Evolutionary conservation across 2,888 invertebrate species (phyloP), one percentile per base, ranked within the genome.

Genomic region (Eumacrocentrus americanus): DNA sequence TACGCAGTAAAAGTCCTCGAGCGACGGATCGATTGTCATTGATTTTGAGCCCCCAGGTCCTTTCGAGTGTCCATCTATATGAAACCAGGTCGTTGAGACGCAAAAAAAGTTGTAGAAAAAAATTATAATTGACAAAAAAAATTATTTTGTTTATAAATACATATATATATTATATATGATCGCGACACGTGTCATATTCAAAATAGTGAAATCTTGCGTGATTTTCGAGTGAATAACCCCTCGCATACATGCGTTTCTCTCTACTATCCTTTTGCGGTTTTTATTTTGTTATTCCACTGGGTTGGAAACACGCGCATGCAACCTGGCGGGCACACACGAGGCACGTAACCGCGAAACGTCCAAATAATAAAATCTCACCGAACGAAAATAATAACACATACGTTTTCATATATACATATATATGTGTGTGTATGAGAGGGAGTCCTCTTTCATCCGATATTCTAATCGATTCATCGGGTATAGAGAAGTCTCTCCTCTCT

Each of bases 391-490:
- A 60, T 55, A 58, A 60, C 54, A 42, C 14, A 54, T 47, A 37
- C 16, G 9, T 3, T 23, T 54, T 29, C 38, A 4, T 16, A 23
- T 52, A 23, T 44, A 25, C 34, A 44, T 22, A 29, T 18, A 18
- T 9, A 23, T 25, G 20, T 22, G 37, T 5, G n/a, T 5, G 51
- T 20, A 20, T n/a, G 51, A 3, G 44, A 7, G n/a, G 3, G 22
- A 44, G n/a, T n/a, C n/a, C n/a, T n/a, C n/a, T n/a, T n/a, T n/a
- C 16, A 44, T 55, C 42, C 35, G 37, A 51, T 56, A 51, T 55
- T 56, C 40, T 55, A 56, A 60, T 60, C 60, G 60, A 60, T 56
- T 60, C 60, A 60, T 60, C 55, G 60, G 25, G 34, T 56, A 42
- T 11, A 44, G 34, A 44, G 29, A 38, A 38, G 14, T 52, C 18